A percentile compares a stretch with the other conserved stretches of the same genome.
These are phyloP conservation scores for Strigamia maritima DNA, from an alignment of 2,888 invertebrate genomes.

Conservation along the genomic window DNA sequence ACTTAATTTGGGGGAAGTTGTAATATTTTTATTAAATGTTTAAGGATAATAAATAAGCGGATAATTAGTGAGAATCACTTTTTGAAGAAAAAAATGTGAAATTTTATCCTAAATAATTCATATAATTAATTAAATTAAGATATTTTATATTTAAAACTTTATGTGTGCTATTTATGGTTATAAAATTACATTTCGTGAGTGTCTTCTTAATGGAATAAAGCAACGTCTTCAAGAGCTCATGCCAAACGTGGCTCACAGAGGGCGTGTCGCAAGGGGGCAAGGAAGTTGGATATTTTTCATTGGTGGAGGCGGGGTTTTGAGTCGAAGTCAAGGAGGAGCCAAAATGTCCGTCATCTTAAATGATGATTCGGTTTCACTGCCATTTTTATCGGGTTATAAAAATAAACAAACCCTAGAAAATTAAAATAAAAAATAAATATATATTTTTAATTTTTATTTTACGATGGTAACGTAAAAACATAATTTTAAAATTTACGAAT, in stretches of 20 bases:
- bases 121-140: slow-evolving; percentile 16
- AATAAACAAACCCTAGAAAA: slow-evolving; percentile 17
- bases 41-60: slow-evolving; percentile 9
- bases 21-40: slow-evolving; percentile 13
- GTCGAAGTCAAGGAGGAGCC: slow-evolving; percentile 15
- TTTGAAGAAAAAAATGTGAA: neutral
- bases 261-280: slow-evolving; percentile 18
- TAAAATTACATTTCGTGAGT: neutral
- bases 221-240: neutral
- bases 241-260: neutral
- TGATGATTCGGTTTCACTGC: neutral
- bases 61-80: slow-evolving; percentile 16
- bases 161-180: neutral
- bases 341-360: slow-evolving; percentile 20
- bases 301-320: slow-evolving; percentile 12
- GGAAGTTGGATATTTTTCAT: slow-evolving; percentile 18
- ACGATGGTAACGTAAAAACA: neutral
- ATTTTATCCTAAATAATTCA: slow-evolving; percentile 8
- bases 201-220: neutral
- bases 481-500: neutral
- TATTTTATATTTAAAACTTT: neutral
- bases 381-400: neutral
- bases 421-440: neutral
- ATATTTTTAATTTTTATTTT: neutral
- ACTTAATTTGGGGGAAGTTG: slow-evolving; percentile 11